These are phyloP conservation scores for Falco concolor DNA, from an alignment of 2,797 vertebrate genomes.

Conservation along the genomic window DNA sequence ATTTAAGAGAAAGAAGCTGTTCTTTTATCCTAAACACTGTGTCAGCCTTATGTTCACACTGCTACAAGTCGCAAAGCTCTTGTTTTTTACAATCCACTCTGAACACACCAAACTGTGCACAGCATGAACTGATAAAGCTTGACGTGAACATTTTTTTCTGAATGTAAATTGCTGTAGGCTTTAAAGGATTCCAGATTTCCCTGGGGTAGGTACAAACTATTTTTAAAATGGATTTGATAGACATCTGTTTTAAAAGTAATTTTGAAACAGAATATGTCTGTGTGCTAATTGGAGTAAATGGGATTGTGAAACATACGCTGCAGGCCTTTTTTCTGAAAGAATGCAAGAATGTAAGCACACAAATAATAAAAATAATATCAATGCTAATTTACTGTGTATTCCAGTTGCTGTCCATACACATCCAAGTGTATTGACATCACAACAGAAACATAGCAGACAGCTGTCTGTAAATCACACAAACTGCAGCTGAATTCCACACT, in stretches of 20 bases:
- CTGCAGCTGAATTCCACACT: background rate
- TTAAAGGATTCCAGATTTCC: constrained; percentile 39
- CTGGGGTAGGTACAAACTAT: constrained; percentile 5
- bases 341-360: background rate
- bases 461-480: background rate
- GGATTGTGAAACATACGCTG: background rate
- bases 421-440: background rate
- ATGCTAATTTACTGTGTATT: background rate
- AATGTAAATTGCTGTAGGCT: constrained; percentile 42
- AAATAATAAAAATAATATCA: background rate
- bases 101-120: constrained; percentile 3
- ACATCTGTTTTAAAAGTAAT: constrained; percentile 9
- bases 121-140: constrained; percentile 34
- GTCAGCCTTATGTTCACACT: background rate
- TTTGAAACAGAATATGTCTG: background rate
- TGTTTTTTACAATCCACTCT: background rate
- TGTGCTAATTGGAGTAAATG: constrained; percentile 35
- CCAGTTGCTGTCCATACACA: background rate
- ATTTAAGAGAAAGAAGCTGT: background rate
- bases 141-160: constrained; percentile 5
- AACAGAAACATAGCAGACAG: background rate
- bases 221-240: constrained; percentile 38
- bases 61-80: background rate
- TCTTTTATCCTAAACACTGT: constrained; percentile 15
- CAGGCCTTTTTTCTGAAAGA: background rate